Evolutionary conservation across 2,113 vertebrate species (phyloP), one percentile per base, ranked within the genome.

Genomic region (Fregetta grallaria): DNA sequence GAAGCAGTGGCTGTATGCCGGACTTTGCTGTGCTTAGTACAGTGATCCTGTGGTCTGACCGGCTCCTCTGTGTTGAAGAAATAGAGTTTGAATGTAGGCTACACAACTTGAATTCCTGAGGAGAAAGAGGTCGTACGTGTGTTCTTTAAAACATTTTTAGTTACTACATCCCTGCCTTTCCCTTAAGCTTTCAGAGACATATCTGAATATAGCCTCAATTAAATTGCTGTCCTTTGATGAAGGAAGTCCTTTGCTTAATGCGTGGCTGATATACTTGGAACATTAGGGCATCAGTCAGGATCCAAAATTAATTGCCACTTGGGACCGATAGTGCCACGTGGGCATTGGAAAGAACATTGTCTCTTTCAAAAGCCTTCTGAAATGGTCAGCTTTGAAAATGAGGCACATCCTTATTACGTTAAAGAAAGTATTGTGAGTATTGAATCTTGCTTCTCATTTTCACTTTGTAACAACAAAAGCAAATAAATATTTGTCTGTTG

Each of bases 241-340:
- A 86, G 47, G 70, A 95, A 95, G 81, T 94, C 56, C 84, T 95
- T 85, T 87, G 44, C 77, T 87, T 87, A 81, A 53, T 90, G 52
- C 1, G 3, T 73, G 75, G 87, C n/a, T 68, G 66, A 75, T 91
- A 65, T 8, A 45, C 70, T 72, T 70, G 53, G 84, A 91, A 82
- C 50, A 53, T 85, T 27, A 79, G 90, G 66, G 49, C 66, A 92
- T 88, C n/a, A 12, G 58, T 95, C 80, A 94, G 66, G 58, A 90
- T 94, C 93, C 94, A 94, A 96, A 97, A 94, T 97, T 95, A 94
- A 88, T 93, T 87, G 81, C 27, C 89, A 14, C 61, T 68, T 85
- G 94, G 86, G 87, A 82, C 27, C 27, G 36, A 34, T 55, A 63
- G 44, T 84, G 73, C 80, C 65, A 15, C 2, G 4, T 67, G 81